These are phyloP conservation scores for Diarsia brunnea DNA, from an alignment of 2,888 invertebrate genomes.

Conservation along the genomic window DNA sequence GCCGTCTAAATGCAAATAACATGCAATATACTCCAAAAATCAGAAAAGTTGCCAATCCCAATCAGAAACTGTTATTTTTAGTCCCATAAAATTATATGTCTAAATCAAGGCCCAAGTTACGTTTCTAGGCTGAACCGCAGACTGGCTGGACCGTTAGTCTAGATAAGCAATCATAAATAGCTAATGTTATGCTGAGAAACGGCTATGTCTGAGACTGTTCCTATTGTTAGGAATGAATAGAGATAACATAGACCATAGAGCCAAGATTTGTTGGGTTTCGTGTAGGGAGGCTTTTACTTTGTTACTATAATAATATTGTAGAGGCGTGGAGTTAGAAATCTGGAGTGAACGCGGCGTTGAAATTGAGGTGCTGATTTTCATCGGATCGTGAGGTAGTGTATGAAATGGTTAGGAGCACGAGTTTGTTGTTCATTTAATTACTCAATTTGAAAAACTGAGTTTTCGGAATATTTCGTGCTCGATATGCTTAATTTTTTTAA, in stretches of 20 bases:
- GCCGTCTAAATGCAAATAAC: neutral
- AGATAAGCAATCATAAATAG: conserved; percentile 70
- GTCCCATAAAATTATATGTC: conserved; percentile 59
- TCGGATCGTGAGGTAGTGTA: conserved; percentile 22
- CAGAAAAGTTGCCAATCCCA: conserved; percentile 1
- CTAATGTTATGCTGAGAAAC: conserved; percentile 68
- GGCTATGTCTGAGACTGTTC: conserved; percentile 62
- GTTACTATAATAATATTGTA: conserved; percentile 58
- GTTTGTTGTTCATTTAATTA: neutral
- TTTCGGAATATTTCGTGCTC: no score
- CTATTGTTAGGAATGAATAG: conserved; percentile 64
- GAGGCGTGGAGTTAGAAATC: conserved; percentile 43
- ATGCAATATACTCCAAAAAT: neutral
- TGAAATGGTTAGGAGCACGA: neutral
- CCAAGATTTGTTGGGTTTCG: conserved; percentile 58
- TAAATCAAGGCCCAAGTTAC: conserved; percentile 61
- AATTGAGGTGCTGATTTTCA: conserved; percentile 33
- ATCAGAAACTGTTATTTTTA: conserved; percentile 32
- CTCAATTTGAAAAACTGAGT: neutral
- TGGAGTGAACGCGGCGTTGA: conserved; percentile 17
- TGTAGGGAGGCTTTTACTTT: conserved; percentile 62
- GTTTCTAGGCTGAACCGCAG: conserved; percentile 63
- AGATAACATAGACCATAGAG: conserved; percentile 59
- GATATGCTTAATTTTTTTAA: no score
- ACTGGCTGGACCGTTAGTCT: conserved; percentile 62